Evolutionary conservation across 2,797 vertebrate genomes (phyloP).

Genomic region (Australoheros facetus): DNA sequence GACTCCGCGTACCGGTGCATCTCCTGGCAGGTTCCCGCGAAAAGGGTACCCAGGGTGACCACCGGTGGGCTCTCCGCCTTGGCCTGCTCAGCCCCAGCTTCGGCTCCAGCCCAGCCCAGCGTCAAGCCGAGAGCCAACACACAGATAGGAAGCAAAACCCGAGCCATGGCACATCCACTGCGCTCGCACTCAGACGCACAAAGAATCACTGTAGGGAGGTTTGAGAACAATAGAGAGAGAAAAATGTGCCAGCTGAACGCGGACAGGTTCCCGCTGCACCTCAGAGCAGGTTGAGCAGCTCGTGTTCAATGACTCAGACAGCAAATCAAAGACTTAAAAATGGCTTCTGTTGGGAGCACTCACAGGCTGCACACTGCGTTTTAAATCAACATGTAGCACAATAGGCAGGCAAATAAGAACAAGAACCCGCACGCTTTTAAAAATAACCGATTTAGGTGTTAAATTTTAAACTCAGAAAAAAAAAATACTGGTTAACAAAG

Average conservation of each 20-base stretch:
- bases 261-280: background rate
- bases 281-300: conserved; percentile 16
- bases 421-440: background rate
- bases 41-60: conserved; percentile 59
- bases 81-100: conserved; percentile 22
- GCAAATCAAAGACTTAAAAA: conserved; percentile 63
- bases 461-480: background rate
- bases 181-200: conserved; percentile 29
- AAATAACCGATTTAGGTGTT: background rate
- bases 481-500: background rate
- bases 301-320: conserved; percentile 18
- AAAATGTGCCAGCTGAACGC: background rate
- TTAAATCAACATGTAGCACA: conserved; percentile 14
- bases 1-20: conserved; percentile 75
- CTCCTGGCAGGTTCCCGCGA: conserved; percentile 65
- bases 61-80: conserved; percentile 21
- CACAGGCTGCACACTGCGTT: conserved; percentile 2
- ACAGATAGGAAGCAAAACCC: conserved; percentile 28
- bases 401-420: background rate
- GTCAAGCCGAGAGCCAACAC: conserved; percentile 39
- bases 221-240: background rate
- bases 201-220: conserved; percentile 22
- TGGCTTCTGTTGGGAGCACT: conserved; percentile 63
- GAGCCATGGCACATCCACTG: conserved; percentile 35
- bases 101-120: conserved; percentile 38